These are phyloP conservation scores for Tetramorium parvispinum DNA, from an alignment of 1,140 invertebrate genomes.

Conservation along the genomic window DNA sequence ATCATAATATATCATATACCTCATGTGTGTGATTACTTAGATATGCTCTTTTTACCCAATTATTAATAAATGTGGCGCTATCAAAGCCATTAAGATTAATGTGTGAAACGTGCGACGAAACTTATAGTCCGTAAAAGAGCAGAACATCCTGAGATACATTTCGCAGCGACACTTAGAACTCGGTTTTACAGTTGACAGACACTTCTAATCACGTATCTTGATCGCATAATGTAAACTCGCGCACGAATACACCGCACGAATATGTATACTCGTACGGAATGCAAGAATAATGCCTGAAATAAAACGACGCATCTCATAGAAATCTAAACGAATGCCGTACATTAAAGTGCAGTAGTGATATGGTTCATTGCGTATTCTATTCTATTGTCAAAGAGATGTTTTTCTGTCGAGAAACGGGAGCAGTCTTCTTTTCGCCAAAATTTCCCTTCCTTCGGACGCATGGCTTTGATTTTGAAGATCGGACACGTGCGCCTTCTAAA, in stretches of 20 bases:
- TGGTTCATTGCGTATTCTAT: constrained; percentile 21
- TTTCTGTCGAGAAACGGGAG: constrained; percentile 46
- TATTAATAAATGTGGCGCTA: constrained; percentile 69
- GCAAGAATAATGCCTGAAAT: constrained; percentile 18
- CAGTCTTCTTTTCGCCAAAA: constrained; percentile 65
- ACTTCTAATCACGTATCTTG: constrained; percentile 35
- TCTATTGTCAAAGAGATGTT: constrained; percentile 43
- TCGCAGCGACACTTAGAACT: constrained; percentile 60
- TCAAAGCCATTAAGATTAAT: constrained; percentile 71
- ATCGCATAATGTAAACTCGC: constrained; percentile 38
- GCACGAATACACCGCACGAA: constrained; percentile 27
- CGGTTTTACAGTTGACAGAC: constrained; percentile 39
- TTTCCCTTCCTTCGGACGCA: constrained; percentile 17
- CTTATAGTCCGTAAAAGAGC: constrained; percentile 61
- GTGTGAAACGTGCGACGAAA: constrained; percentile 61
- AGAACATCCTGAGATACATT: constrained; percentile 71
- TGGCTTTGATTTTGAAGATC: constrained; percentile 41
- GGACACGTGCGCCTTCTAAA: constrained; percentile 31
- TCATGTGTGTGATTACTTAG: constrained; percentile 67
- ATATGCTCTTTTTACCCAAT: constrained; percentile 71
- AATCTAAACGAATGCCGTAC: constrained; percentile 24
- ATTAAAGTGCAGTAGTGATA: constrained; percentile 14
- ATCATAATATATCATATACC: constrained; percentile 78
- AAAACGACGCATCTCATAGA: background rate
- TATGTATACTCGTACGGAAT: constrained; percentile 26